Conservation (phyloP, 1,140 invertebrate species). For the Cepaea nemoralis region DNA sequence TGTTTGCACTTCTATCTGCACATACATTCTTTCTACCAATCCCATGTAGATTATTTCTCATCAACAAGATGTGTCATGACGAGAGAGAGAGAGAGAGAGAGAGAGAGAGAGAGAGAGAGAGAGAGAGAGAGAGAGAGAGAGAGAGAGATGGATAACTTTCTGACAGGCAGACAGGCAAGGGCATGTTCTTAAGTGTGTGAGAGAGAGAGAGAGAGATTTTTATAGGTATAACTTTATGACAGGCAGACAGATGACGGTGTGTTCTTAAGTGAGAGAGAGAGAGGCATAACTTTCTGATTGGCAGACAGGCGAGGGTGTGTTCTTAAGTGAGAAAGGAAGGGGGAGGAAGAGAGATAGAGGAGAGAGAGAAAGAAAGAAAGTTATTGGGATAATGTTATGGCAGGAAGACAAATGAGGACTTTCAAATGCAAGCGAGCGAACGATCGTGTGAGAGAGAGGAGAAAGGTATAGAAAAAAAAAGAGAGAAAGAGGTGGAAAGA, state of each 20-base stretch:
- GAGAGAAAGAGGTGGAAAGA: too few species aligned
- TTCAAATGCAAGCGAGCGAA: too few species aligned
- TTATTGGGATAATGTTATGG: too few species aligned
- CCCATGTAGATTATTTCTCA: background rate
- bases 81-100: constrained; percentile 16
- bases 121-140: constrained; percentile 38
- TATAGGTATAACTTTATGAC: constrained; percentile 14
- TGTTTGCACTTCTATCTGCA: too few species aligned
- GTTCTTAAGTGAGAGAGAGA: background rate
- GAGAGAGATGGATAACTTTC: constrained; percentile 24
- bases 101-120: constrained; percentile 40
- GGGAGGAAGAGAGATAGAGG: too few species aligned
- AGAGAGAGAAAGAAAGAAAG: too few species aligned
- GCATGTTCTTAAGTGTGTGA: constrained; percentile 7
- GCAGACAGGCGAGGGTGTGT: background rate
- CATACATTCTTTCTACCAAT: background rate
- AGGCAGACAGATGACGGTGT: constrained; percentile 11
- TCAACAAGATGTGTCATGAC: background rate
- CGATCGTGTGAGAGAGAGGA: too few species aligned
- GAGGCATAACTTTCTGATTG: background rate
- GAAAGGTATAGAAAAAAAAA: too few species aligned
- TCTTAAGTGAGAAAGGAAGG: background rate
- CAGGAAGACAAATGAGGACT: too few species aligned
- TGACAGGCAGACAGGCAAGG: background rate
- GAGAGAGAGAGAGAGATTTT: constrained; percentile 32